Evolutionary conservation across 2,797 vertebrate species (phyloP).

Genomic region (Platalea minor): DNA sequence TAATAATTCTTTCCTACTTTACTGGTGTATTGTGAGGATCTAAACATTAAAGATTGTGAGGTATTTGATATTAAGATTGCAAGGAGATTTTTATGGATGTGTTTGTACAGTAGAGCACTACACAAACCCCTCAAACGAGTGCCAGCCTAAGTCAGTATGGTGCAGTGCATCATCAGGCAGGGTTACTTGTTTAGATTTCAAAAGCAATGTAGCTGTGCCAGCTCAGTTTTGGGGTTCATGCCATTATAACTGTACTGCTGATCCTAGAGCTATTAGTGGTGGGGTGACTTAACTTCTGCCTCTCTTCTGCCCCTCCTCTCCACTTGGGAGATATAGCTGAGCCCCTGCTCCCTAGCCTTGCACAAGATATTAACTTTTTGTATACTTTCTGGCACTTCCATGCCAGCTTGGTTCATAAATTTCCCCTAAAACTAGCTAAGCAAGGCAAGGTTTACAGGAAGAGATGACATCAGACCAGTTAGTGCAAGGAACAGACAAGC

Average conservation of each 20-base stretch:
- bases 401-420: neutral
- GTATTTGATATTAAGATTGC: neutral
- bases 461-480: neutral
- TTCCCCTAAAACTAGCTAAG: neutral
- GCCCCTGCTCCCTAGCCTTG: neutral
- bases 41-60: neutral
- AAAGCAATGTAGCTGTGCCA: neutral
- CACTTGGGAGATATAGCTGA: neutral
- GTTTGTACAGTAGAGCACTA: neutral
- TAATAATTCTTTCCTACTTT: neutral
- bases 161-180: neutral
- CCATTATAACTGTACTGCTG: neutral
- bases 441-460: neutral
- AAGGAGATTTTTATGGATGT: neutral
- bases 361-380: neutral
- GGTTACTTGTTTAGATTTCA: neutral
- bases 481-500: neutral
- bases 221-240: neutral
- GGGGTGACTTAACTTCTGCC: neutral
- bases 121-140: neutral
- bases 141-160: neutral
- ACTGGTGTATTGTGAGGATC: neutral
- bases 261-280: neutral
- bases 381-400: neutral
- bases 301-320: neutral